These are phyloP conservation scores for Stigmatopora nigra DNA, from an alignment of 2,113 vertebrate species.

Conservation along the genomic window DNA sequence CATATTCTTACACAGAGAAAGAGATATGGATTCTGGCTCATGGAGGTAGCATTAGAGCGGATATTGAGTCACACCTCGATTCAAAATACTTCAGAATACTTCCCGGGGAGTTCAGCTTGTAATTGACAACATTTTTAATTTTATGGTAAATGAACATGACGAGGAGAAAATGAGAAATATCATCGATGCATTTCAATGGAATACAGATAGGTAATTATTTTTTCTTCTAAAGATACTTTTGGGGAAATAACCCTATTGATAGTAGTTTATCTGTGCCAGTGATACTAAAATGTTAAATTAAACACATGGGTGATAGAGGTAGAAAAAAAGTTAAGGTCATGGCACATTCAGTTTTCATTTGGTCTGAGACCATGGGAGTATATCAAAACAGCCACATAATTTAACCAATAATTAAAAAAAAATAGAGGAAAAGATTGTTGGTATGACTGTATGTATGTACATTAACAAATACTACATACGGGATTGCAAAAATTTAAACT, in stretches of 20 bases:
- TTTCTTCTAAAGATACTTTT: background rate
- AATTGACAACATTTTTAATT: constrained; percentile 3
- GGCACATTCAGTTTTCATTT: background rate
- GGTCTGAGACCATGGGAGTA: too few relatives aligned
- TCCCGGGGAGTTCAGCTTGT: background rate
- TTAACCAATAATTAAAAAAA: too few relatives aligned
- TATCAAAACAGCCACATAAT: too few relatives aligned
- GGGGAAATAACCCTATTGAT: background rate
- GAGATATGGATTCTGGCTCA: background rate
- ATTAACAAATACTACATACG: too few relatives aligned
- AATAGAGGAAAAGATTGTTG: too few relatives aligned
- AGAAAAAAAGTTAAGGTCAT: background rate
- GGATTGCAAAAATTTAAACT: too few relatives aligned
- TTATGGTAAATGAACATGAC: constrained; percentile 13
- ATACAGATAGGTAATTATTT: background rate
- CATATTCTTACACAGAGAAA: background rate
- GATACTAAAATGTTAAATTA: background rate
- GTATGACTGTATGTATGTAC: too few relatives aligned
- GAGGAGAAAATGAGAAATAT: constrained; percentile 2
- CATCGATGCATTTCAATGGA: background rate
- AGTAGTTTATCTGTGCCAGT: background rate
- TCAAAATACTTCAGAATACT: background rate
- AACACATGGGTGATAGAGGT: background rate
- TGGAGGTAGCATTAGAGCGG: background rate
- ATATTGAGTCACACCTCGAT: background rate